Evolutionary conservation across 35 echinoderm and acorn worm species (phyloP), one percentile per base, ranked within the genome.

Genomic region (Apostichopus californicus): DNA sequence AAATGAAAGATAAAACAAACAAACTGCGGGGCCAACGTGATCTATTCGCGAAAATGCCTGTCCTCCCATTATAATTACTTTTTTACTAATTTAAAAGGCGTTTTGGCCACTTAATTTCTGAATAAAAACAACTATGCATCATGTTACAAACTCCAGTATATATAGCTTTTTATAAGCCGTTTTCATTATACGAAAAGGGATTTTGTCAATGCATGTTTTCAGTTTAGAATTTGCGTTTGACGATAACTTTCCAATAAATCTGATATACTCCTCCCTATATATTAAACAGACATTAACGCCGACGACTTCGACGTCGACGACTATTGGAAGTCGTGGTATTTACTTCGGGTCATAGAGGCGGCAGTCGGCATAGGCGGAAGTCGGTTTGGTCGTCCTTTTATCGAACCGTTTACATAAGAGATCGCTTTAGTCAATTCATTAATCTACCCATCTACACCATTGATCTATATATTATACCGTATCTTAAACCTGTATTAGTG

Each of bases 281-380:
- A 75, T 75, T 75, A 75, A 75, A 75, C 34, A 18, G 17, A 75
- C 71, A 75, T 75, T 75, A 75, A 18, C 71, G 7, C 17, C 20
- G 14, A 17, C 81, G 21, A n/a, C n/a, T n/a, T n/a, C 57, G 57
- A n/a, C 5, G 5, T n/a, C 12, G 55, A 85, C 81, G 58, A 46
- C 2, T 46, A 46, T 46, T 46, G 34, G 34, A 46, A 46, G 34
- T 46, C 34, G 34, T 46, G 81, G 81, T 85, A n/a, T 85, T 58
- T 85, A 55, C 81, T 85, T 85, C 81, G 81, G 81, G 81, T 59
- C 81, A 85, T 63, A 59, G 81, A 56, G 81, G 81, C 81, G 81
- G 24, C 81, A 85, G 81, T 85, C 55, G 81, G 57, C n/a, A n/a
- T 54, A 58, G 54, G 57, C 81, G 81, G 81, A 85, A 85, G 81